phyloP scores from a whole-genome alignment of 2,113 vertebrate species.

The Tupaia chinensis region DNA sequence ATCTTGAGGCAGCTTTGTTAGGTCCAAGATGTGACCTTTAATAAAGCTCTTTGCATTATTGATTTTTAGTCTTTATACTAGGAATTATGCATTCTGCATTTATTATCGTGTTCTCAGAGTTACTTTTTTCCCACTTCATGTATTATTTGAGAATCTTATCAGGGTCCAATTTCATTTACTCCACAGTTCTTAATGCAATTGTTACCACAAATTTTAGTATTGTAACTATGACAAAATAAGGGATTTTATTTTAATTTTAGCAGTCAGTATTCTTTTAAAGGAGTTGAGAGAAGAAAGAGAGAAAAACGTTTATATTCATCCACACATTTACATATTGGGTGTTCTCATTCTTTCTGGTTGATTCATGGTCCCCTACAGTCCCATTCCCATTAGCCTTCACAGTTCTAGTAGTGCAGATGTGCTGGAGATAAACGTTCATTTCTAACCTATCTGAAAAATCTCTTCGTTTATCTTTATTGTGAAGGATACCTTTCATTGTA shows the following conservation, averaged over 20 bases:
- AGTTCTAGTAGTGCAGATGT: background rate
- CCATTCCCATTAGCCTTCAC: background rate
- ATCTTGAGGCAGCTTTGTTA: background rate
- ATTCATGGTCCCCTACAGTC: background rate
- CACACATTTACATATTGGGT: background rate
- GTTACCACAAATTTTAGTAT: background rate
- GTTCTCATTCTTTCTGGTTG: background rate
- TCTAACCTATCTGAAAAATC: slow-evolving; percentile 26
- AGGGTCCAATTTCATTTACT: background rate
- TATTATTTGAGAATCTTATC: background rate
- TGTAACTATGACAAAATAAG: background rate
- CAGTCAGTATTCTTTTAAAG: background rate
- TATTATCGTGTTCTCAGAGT: background rate
- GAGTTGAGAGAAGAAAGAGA: background rate
- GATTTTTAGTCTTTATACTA: background rate
- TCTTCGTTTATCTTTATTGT: slow-evolving; percentile 1
- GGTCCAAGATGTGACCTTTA: background rate
- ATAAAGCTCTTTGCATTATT: background rate
- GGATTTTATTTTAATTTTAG: slow-evolving; percentile 36
- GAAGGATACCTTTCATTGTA: background rate
- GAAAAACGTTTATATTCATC: background rate
- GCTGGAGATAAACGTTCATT: background rate
- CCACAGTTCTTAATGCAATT: background rate
- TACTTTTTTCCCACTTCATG: background rate
- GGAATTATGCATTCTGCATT: background rate